phyloP scores from a whole-genome alignment of 2,888 invertebrate genomes.

The Hecatera dysodea region DNA sequence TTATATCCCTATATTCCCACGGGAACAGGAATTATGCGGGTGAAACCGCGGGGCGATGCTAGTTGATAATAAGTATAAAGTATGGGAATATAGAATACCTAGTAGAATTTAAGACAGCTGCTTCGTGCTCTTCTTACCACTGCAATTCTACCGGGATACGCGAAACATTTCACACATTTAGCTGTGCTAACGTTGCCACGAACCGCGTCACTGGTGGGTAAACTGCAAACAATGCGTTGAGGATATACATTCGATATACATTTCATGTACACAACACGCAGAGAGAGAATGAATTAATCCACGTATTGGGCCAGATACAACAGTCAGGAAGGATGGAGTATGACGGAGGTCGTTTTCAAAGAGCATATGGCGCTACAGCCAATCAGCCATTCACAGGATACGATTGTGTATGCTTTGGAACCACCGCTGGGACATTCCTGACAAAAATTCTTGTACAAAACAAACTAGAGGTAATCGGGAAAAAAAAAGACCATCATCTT shows the following conservation, averaged over 20 bases:
- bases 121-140: no score
- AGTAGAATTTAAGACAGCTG: no score
- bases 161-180: constrained; percentile 4
- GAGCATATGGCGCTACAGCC: not conserved
- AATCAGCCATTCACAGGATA: not conserved
- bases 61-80: no score
- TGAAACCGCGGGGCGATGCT: no score
- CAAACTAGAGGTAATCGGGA: not conserved
- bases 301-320: not conserved
- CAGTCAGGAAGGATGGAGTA: not conserved
- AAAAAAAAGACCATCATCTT: no score
- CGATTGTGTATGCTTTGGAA: not conserved
- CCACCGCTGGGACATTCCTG: not conserved
- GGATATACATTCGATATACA: not conserved
- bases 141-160: not conserved
- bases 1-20: no score
- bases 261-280: not conserved
- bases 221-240: not conserved
- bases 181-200: not conserved
- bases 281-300: not conserved
- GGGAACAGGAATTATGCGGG: no score
- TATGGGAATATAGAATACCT: no score
- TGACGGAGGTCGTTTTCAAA: not conserved
- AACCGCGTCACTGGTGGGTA: constrained; percentile 3
- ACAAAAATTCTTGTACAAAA: not conserved